These are phyloP conservation scores for Coracopsis vasa DNA, from an alignment of 2,113 vertebrate genomes.

Conservation along the genomic window DNA sequence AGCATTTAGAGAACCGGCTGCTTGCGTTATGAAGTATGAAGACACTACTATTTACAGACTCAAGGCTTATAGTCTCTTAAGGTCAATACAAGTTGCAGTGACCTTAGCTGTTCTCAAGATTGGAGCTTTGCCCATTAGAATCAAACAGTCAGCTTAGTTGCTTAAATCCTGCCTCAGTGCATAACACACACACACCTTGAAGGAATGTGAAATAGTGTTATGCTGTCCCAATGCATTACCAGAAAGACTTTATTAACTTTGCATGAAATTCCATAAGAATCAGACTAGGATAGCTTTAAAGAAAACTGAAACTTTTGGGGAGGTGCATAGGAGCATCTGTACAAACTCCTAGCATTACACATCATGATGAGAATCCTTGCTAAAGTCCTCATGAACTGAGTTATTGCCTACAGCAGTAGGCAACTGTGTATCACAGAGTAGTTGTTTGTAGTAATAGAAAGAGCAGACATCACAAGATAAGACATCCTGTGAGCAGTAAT, in stretches of 20 bases:
- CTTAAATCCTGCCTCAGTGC: background rate
- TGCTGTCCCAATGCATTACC: background rate
- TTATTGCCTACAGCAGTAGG: background rate
- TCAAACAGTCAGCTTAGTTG: background rate
- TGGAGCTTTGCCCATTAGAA: background rate
- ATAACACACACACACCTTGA: background rate
- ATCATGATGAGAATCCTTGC: background rate
- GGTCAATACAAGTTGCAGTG: background rate
- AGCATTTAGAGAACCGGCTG: background rate
- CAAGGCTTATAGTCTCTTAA: background rate
- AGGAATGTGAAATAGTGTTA: background rate
- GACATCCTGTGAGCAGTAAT: background rate
- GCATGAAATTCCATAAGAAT: background rate
- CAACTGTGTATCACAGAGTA: background rate
- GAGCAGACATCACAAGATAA: background rate
- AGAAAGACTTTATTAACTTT: background rate
- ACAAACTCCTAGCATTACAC: background rate
- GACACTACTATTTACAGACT: background rate
- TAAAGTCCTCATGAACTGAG: background rate
- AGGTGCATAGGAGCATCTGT: background rate
- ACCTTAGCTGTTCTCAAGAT: background rate
- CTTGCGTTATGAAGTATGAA: background rate
- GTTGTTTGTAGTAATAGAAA: background rate
- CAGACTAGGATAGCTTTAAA: background rate
- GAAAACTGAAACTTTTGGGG: background rate